These are phyloP conservation scores for Arenaria interpres DNA, from an alignment of 2,113 vertebrate genomes.

Conservation along the genomic window DNA sequence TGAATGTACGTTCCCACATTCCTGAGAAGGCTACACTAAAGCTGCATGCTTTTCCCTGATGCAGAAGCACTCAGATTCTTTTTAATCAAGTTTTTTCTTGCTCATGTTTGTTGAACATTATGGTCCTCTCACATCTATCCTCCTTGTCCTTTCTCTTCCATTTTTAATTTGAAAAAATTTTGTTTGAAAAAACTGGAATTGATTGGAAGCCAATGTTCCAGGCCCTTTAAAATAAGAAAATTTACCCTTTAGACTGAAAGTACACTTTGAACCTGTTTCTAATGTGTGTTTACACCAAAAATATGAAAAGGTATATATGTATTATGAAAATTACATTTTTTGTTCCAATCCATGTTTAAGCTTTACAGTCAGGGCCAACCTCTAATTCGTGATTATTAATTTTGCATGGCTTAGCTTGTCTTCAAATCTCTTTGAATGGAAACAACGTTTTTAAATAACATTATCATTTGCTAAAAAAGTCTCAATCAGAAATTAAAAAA, in stretches of 20 bases:
- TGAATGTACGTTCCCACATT: neutral
- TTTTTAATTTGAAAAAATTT: neutral
- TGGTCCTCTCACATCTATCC: neutral
- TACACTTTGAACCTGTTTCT: neutral
- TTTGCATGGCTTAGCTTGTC: neutral
- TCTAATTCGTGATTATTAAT: neutral
- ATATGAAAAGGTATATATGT: accelerated
- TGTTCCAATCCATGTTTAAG: neutral
- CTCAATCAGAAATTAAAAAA: neutral
- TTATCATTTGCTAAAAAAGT: neutral
- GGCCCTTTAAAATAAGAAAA: neutral
- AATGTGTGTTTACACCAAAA: neutral
- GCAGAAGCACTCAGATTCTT: neutral
- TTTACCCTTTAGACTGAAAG: neutral
- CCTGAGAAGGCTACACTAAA: neutral
- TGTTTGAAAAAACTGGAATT: neutral
- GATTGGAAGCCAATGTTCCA: neutral
- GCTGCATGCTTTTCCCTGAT: neutral
- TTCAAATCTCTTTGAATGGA: neutral
- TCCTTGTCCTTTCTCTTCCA: neutral
- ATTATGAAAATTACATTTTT: neutral
- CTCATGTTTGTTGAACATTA: neutral
- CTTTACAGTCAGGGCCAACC: accelerated
- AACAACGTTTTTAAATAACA: neutral
- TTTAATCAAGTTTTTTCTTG: neutral